phyloP scores from a whole-genome alignment of 2,888 invertebrate species.

The Papilio gigon region DNA sequence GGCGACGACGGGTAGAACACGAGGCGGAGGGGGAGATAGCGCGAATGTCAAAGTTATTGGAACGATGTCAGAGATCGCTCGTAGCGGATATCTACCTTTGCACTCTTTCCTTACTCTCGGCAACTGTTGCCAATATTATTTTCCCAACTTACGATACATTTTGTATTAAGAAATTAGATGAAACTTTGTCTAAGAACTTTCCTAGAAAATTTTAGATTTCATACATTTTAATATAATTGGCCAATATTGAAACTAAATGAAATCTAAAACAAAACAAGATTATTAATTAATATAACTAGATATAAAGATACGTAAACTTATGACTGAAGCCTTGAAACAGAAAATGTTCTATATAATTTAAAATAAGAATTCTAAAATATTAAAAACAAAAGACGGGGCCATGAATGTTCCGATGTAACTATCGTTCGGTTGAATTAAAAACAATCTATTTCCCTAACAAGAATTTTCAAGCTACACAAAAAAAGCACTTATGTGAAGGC shows the following conservation, averaged over 20 bases:
- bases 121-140: constrained; percentile 51
- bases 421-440: neutral
- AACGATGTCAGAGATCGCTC: constrained; percentile 75
- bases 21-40: constrained; percentile 57
- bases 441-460: neutral
- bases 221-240: neutral
- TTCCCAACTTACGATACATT: constrained; percentile 33
- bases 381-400: neutral
- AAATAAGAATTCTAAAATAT: neutral
- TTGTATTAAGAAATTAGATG: constrained; percentile 33
- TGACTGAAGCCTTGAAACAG: too few relatives aligned
- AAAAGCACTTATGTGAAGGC: too few relatives aligned
- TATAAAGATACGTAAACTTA: neutral
- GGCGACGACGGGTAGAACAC: constrained; percentile 44
- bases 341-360: neutral
- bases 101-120: constrained; percentile 55
- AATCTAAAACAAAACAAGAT: too few relatives aligned
- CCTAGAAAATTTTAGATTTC: neutral
- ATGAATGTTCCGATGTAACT: neutral
- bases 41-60: constrained; percentile 76
- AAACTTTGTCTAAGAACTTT: neutral
- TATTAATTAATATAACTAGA: too few relatives aligned
- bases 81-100: constrained; percentile 66
- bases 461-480: neutral
- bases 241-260: neutral